Conservation (phyloP, 2,797 vertebrate genomes). For the Phataginus tricuspis region DNA sequence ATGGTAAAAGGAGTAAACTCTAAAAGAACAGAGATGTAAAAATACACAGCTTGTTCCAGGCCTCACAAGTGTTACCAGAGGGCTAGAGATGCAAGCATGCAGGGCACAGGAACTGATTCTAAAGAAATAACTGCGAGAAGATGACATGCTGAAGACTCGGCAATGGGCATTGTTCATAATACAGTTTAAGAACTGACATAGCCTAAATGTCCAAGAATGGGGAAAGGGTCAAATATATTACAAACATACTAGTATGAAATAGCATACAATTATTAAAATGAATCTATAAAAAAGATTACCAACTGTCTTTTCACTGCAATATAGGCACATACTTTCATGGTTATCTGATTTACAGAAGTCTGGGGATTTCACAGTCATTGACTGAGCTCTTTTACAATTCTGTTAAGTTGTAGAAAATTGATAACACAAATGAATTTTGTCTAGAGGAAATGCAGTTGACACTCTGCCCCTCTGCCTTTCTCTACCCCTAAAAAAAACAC, state of each 20-base stretch:
- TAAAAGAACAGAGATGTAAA: neutral
- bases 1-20: neutral
- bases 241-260: neutral
- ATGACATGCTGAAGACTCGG: neutral
- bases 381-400: neutral
- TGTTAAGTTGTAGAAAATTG: neutral
- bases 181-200: neutral
- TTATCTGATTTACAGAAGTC: neutral
- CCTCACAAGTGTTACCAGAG: neutral
- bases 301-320: neutral
- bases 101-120: neutral
- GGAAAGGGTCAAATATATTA: neutral
- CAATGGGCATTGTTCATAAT: neutral
- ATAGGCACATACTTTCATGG: neutral
- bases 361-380: neutral
- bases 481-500: neutral
- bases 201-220: neutral
- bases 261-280: neutral
- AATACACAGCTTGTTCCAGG: neutral
- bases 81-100: neutral
- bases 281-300: neutral
- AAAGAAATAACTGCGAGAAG: conserved; percentile 3
- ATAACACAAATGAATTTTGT: neutral
- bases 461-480: neutral
- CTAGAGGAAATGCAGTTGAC: neutral